These are phyloP conservation scores for Labrus mixtus DNA, from an alignment of 2,113 vertebrate species.

Conservation along the genomic window DNA sequence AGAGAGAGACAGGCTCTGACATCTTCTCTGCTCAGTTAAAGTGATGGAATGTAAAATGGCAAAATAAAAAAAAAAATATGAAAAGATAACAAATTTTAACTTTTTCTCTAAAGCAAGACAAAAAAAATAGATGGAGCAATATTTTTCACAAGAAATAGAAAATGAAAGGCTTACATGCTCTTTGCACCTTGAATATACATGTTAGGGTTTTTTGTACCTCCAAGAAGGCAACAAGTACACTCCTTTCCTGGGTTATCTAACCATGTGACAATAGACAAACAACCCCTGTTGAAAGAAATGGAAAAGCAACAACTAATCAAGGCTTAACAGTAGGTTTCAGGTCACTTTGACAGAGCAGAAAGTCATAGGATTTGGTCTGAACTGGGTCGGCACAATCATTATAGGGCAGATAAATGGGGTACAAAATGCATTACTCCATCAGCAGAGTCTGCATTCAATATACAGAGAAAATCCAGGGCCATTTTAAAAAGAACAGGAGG, in stretches of 20 bases:
- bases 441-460: not conserved
- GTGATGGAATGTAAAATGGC: slow-evolving; percentile 31
- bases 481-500: slow-evolving; percentile 3
- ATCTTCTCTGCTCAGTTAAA: slow-evolving; percentile 7
- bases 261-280: slow-evolving; percentile 1
- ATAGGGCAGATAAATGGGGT: not conserved
- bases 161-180: not conserved
- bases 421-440: not conserved
- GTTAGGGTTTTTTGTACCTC: not conserved
- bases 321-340: not conserved
- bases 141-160: slow-evolving; percentile 15
- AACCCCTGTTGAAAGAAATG: not conserved
- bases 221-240: not conserved
- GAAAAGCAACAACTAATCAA: not conserved
- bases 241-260: not conserved
- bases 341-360: not conserved
- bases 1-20: slow-evolving; percentile 11
- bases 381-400: not conserved
- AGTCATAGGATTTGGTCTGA: not conserved
- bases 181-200: slow-evolving; percentile 3
- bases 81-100: not conserved
- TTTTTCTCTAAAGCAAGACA: not conserved
- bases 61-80: slow-evolving; percentile 23
- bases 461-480: not conserved
- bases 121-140: not conserved